Percentiles rank a stretch among this genome's conserved stretches.
Evolutionary conservation across 1,140 invertebrate genomes (phyloP).

Genomic region (Thaumatotibia leucotreta): DNA sequence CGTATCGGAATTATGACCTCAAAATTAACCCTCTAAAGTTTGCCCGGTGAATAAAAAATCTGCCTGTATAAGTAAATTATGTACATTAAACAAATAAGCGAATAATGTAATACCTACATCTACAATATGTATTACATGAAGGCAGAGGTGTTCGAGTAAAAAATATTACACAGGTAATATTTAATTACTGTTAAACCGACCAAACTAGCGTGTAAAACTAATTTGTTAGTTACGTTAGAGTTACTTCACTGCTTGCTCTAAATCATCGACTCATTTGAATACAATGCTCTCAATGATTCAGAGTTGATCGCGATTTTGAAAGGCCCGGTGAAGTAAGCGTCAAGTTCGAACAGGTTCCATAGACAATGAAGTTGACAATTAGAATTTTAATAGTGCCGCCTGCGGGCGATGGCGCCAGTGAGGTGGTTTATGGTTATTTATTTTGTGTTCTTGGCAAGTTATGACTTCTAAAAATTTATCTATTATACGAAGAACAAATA

Average conservation of each 20-base stretch:
- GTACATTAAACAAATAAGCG: too few species aligned
- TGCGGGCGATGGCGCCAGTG: background rate
- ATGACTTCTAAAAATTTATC: background rate
- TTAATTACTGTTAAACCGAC: background rate
- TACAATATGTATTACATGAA: too few species aligned
- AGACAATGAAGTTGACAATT: constrained; percentile 9
- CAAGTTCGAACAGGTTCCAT: constrained; percentile 2
- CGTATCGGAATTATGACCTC: too few species aligned
- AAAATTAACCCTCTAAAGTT: too few species aligned
- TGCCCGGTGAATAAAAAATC: too few species aligned
- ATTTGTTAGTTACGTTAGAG: constrained; percentile 6
- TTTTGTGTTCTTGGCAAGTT: background rate
- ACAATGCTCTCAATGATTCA: constrained; percentile 41
- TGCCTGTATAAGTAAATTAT: too few species aligned
- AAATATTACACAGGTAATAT: background rate
- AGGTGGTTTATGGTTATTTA: background rate
- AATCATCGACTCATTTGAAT: constrained; percentile 48
- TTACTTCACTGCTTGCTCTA: constrained; percentile 25
- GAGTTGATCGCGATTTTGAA: constrained; percentile 33
- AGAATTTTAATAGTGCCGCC: background rate
- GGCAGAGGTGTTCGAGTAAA: background rate
- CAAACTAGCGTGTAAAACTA: background rate
- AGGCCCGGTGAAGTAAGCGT: constrained; percentile 17
- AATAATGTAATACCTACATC: too few species aligned
- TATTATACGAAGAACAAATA: too few species aligned